phyloP scores from a whole-genome alignment of 1,140 invertebrate genomes.

The Drosophila neocordata region DNA sequence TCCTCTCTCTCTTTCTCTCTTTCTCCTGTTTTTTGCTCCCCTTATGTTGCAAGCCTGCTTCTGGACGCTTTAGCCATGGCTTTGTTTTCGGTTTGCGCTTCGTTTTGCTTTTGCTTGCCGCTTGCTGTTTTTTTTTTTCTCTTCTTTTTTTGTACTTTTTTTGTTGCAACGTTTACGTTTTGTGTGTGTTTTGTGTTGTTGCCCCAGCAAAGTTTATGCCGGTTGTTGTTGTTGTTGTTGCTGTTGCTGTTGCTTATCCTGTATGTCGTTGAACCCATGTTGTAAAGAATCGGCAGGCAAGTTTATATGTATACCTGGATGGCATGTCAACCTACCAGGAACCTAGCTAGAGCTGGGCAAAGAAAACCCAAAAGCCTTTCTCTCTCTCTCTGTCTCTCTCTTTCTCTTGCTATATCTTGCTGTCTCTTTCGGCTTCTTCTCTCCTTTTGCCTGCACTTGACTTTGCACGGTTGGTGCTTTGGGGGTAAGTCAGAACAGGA shows the following conservation, averaged over 20 bases:
- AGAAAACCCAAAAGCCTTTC: conserved; percentile 8
- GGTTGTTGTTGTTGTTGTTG: conserved; percentile 56
- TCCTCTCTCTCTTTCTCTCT: background rate
- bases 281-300: conserved; percentile 63
- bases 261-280: conserved; percentile 71
- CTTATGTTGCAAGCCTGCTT: conserved; percentile 35
- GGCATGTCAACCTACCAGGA: conserved; percentile 61
- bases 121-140: conserved; percentile 36
- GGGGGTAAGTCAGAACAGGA: conserved; percentile 33
- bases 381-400: background rate
- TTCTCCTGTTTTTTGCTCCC: conserved; percentile 23
- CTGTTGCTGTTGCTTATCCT: conserved; percentile 64
- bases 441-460: conserved; percentile 56
- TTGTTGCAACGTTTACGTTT: conserved; percentile 76
- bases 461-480: conserved; percentile 41
- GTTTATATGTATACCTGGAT: conserved; percentile 68
- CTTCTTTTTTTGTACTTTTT: background rate
- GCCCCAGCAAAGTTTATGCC: conserved; percentile 67
- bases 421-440: conserved; percentile 13
- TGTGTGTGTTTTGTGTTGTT: conserved; percentile 52
- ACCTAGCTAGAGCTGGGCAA: conserved; percentile 22
- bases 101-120: conserved; percentile 66
- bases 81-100: conserved; percentile 69
- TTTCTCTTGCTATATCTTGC: background rate
- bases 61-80: conserved; percentile 64